Conservation (phyloP, 2,888 invertebrate species). For the Serripes groenlandicus region DNA sequence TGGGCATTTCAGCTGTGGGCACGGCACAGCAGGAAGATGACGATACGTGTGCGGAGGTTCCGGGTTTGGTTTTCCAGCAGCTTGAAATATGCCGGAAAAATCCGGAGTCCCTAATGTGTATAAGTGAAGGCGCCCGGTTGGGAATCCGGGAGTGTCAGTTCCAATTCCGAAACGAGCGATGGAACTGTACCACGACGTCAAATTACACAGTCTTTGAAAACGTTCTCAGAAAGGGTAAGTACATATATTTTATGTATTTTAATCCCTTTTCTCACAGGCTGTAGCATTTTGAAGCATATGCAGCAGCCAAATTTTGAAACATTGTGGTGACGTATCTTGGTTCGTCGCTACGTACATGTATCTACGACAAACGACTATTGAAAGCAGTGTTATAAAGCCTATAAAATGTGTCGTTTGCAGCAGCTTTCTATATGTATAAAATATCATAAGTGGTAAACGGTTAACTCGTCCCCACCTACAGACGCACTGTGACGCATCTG, state of each 20-base stretch:
- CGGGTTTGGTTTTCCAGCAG: constrained; percentile 85
- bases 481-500: no score
- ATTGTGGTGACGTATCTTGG: no score
- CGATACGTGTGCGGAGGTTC: constrained; percentile 76
- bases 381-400: no score
- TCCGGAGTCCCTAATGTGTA: constrained; percentile 88
- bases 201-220: constrained; percentile 87
- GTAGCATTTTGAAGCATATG: no score
- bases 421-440: no score
- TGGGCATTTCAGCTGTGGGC: constrained; percentile 79
- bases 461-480: no score
- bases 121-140: constrained; percentile 88
- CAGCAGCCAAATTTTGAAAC: no score
- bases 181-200: constrained; percentile 88
- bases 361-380: no score
- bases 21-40: constrained; percentile 66
- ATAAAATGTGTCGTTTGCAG: no score
- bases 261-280: no score
- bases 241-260: neutral
- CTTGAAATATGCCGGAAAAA: constrained; percentile 87
- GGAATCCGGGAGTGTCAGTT: constrained; percentile 88
- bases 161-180: constrained; percentile 88
- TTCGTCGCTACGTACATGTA: no score
- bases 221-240: constrained; percentile 87
- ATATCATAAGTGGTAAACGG: no score